Evolutionary conservation across 2,113 vertebrate genomes (phyloP).

Genomic region (Petrocephalus zakoni): DNA sequence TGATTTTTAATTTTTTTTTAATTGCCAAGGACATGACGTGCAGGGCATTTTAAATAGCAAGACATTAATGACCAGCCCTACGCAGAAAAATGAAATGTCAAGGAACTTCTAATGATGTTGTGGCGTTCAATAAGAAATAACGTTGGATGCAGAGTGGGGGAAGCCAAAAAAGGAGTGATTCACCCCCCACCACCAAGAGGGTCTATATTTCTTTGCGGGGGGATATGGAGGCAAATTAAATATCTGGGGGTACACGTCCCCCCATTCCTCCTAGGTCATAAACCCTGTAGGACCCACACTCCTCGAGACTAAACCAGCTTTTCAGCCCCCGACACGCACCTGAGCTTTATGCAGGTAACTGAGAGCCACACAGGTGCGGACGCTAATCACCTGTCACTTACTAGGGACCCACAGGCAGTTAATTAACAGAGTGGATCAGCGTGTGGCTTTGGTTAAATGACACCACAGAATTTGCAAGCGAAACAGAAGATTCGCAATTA

Average conservation of each 20-base stretch:
- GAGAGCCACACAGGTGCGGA: not conserved
- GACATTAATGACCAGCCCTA: not conserved
- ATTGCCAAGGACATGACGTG: not conserved
- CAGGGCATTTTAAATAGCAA: not conserved
- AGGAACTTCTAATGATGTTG: not conserved
- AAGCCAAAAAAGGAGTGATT: not conserved
- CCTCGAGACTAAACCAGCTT: not conserved
- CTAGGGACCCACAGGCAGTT: not conserved
- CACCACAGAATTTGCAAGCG: not conserved
- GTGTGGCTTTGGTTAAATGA: not conserved
- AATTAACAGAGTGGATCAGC: not conserved
- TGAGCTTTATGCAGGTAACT: not conserved
- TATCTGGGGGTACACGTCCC: not conserved
- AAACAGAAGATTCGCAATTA: not conserved
- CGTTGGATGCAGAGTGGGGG: not conserved
- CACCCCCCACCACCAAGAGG: not conserved
- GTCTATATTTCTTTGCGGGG: not conserved
- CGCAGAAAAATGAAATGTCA: not conserved
- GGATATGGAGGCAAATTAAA: not conserved
- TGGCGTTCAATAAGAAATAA: not conserved
- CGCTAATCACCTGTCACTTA: not conserved
- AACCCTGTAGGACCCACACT: not conserved
- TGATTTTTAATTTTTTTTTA: not conserved
- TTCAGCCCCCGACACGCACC: not conserved
- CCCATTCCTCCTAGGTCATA: not conserved